phyloP scores from a whole-genome alignment of 2,888 invertebrate species.

The Amblyjoppa proteus region DNA sequence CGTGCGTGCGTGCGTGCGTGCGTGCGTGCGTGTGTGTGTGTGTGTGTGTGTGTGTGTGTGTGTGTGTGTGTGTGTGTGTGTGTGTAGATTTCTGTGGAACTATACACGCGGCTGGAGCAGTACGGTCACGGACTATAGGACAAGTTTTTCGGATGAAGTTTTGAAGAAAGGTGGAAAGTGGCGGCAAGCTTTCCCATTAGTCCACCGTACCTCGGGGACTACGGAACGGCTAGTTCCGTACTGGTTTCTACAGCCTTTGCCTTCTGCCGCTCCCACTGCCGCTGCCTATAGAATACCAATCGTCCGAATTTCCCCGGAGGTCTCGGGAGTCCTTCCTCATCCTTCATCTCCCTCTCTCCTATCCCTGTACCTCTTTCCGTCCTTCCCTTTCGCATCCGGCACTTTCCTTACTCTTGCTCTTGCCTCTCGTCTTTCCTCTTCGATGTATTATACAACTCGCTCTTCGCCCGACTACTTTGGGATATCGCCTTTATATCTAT shows the following conservation, averaged over 20 bases:
- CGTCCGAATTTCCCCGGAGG: conserved; percentile 78
- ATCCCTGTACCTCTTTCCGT: background rate
- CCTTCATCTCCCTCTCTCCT: background rate
- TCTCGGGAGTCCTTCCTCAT: conserved; percentile 28
- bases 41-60: too few relatives aligned
- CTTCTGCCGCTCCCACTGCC: conserved; percentile 32
- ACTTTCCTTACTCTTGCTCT: conserved; percentile 25
- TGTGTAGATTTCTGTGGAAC: background rate
- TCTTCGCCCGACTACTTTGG: conserved; percentile 10
- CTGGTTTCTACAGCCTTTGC: conserved; percentile 37
- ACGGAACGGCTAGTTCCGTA: background rate
- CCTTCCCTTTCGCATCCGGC: conserved; percentile 5
- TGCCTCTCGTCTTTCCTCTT: conserved; percentile 5
- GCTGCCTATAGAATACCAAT: conserved; percentile 75
- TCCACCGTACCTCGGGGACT: conserved; percentile 62
- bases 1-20: too few relatives aligned
- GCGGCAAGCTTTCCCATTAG: conserved; percentile 68
- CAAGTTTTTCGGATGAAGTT: conserved; percentile 65
- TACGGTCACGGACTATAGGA: conserved; percentile 53
- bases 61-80: too few relatives aligned
- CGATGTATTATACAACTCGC: conserved; percentile 34
- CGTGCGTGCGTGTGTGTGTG: too few relatives aligned
- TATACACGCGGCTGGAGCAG: conserved; percentile 1
- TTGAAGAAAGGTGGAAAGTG: conserved; percentile 66
- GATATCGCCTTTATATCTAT: conserved; percentile 1